A percentile compares a stretch with the other conserved stretches of the same genome.
These are phyloP conservation scores for Hololepta plana DNA, from an alignment of 2,888 invertebrate genomes.

Conservation along the genomic window DNA sequence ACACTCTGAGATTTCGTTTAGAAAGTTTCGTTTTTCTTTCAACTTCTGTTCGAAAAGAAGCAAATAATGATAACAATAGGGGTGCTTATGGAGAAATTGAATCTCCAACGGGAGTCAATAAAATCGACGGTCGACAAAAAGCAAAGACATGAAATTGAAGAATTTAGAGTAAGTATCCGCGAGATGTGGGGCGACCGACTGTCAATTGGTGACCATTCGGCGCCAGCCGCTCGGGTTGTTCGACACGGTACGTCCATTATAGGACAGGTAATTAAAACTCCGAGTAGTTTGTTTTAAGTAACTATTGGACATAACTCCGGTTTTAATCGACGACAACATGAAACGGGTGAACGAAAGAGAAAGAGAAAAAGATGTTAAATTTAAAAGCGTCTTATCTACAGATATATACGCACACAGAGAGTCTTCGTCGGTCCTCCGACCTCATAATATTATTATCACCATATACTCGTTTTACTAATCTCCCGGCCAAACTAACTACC, in stretches of 20 bases:
- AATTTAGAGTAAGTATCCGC: too few relatives aligned
- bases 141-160: too few relatives aligned
- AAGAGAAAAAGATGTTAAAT: constrained; percentile 12
- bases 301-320: constrained; percentile 24
- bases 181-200: constrained; percentile 25
- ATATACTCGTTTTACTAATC: constrained; percentile 1
- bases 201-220: constrained; percentile 25
- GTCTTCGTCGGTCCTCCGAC: too few relatives aligned
- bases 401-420: too few relatives aligned
- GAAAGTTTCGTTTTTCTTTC: too few relatives aligned
- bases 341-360: neutral
- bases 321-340: constrained; percentile 21
- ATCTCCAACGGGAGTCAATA: too few relatives aligned
- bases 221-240: constrained; percentile 27
- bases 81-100: too few relatives aligned
- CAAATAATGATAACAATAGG: too few relatives aligned
- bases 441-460: too few relatives aligned
- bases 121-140: too few relatives aligned
- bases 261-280: constrained; percentile 30
- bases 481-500: neutral
- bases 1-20: too few relatives aligned
- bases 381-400: constrained; percentile 13
- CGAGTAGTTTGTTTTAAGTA: constrained; percentile 22
- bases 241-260: constrained; percentile 31
- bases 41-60: too few relatives aligned